Percentiles rank a stretch among this genome's conserved stretches.
phyloP scores from a whole-genome alignment of 2,113 vertebrate species.

The Myrmecobius fasciatus region DNA sequence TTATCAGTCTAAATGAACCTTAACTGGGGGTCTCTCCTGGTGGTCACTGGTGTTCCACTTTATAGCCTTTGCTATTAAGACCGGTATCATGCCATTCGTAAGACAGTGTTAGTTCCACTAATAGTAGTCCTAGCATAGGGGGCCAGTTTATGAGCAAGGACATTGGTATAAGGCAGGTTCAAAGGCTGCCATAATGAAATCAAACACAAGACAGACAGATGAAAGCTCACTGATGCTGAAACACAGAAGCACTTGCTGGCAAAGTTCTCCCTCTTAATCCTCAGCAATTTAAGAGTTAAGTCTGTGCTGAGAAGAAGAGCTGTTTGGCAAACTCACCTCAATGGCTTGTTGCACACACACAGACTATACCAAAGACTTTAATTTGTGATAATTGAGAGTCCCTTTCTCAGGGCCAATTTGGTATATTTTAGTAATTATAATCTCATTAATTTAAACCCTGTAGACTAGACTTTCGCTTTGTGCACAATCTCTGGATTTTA shows the following conservation, averaged over 20 bases:
- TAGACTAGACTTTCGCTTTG: too few species aligned
- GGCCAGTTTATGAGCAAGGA: neutral
- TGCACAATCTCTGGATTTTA: too few species aligned
- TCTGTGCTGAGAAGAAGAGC: too few species aligned
- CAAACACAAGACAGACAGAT: neutral
- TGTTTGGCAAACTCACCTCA: too few species aligned
- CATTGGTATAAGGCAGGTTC: neutral
- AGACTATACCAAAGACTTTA: too few species aligned
- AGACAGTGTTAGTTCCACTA: neutral
- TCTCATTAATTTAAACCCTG: too few species aligned
- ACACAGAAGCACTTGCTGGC: neutral
- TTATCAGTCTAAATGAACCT: neutral
- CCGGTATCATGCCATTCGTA: neutral
- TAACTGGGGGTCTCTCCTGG: neutral
- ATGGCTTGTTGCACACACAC: too few species aligned
- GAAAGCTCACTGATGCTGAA: neutral
- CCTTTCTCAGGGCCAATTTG: too few species aligned
- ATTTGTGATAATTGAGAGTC: too few species aligned
- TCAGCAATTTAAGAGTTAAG: neutral
- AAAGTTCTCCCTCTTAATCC: neutral
- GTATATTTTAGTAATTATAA: too few species aligned
- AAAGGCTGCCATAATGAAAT: neutral
- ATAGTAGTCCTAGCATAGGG: neutral
- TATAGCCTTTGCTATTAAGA: neutral
- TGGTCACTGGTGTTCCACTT: too few species aligned